A percentile compares a stretch with the other conserved stretches of the same genome.
Conservation (phyloP, 2,888 invertebrate species). For the Merodon equestris region DNA sequence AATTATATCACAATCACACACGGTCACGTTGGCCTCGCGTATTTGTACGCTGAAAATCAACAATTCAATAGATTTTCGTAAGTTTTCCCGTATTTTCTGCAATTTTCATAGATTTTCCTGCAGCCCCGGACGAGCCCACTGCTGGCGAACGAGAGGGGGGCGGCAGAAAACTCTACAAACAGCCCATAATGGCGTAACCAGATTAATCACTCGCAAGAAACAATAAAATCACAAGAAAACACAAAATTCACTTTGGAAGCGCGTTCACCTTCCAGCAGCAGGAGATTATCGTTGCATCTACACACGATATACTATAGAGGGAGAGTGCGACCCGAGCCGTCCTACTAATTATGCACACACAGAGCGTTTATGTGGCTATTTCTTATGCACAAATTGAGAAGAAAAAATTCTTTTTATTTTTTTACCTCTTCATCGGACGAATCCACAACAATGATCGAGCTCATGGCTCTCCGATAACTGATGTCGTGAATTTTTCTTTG, state of each 20-base stretch:
- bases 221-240: slow-evolving; percentile 8
- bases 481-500: neutral
- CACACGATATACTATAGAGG: neutral
- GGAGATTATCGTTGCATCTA: slow-evolving; percentile 37
- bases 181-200: slow-evolving; percentile 64
- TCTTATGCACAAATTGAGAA: slow-evolving; percentile 31
- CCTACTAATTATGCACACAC: slow-evolving; percentile 43
- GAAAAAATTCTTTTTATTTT: no score
- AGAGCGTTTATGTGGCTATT: slow-evolving; percentile 62
- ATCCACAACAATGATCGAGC: slow-evolving; percentile 77
- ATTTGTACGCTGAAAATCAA: no score
- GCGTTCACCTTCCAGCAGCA: slow-evolving; percentile 53
- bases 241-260: slow-evolving; percentile 40
- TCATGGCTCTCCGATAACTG: slow-evolving; percentile 70
- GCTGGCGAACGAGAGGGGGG: neutral
- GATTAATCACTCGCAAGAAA: slow-evolving; percentile 59
- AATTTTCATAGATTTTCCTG: no score
- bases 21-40: neutral
- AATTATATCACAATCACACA: slow-evolving; percentile 20
- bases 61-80: no score
- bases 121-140: no score
- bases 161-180: neutral
- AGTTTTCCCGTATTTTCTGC: no score
- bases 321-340: slow-evolving; percentile 16
- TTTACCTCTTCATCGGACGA: slow-evolving; percentile 78